Base-by-base conservation (phyloP, 2,888 invertebrate genomes). In the Tridacna gigas region DNA sequence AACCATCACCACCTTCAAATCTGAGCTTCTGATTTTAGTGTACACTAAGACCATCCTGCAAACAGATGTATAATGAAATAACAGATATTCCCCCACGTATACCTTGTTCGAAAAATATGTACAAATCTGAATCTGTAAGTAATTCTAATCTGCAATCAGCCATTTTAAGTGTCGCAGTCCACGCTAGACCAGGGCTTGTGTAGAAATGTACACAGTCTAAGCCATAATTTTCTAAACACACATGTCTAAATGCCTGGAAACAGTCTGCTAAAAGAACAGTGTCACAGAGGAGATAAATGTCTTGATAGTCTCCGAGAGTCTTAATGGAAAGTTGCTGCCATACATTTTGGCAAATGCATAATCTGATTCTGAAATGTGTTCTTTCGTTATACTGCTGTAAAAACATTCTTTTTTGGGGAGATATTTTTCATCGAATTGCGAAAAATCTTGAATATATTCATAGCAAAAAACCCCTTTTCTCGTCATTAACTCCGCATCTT, bases 401-500 rank as follows among this genome's bases (percentile, higher is more conserved):
- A 79, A 74, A 2, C 5, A 37, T 15, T 65, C 66, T 66, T 63
- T 74, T 48, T 65, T 25, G 5, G 79, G 79, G 1, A 79, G 28
- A 22, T n/a, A 9, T 18, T 47, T 48, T 65, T 79, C 74, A 2
- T 79, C n/a, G 56, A 79, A 79, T 28, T 56, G 63, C 4, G 22
- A 20, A 20, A 20, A 47, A 28, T 13, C 5, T 18, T 48, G 25
- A 25, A 65, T 26, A 22, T 79, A 79, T 11, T 74, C 74, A 51
- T 79, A 79, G 15, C 74, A 74, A 51, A 48, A 79, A 20, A 79
- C 66, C 1, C 69, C 77, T 47, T 76, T 74, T 25, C 65, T 18
- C 4, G 37, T 22, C 13, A 76, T n/a, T 12, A 76, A 45, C 45
- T 65, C 11, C 11, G 63, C 47, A 45, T 63, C 7, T 0, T 76